A percentile compares a stretch with the other conserved stretches of the same genome.
Conservation (phyloP, 2,797 vertebrate genomes). For the Rhabdomys pumilio region DNA sequence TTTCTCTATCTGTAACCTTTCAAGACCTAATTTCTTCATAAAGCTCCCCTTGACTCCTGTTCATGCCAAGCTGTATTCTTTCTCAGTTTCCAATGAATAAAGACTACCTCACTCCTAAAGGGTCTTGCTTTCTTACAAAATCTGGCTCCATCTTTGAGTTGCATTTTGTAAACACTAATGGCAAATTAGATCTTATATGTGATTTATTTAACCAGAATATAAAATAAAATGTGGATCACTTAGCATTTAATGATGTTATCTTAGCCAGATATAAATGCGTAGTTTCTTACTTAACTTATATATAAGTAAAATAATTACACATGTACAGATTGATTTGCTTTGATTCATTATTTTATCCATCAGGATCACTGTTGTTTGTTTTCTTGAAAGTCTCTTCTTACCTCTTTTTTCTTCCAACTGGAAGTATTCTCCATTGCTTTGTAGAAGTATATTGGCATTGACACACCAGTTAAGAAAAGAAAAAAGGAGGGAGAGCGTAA, state of each 20-base stretch:
- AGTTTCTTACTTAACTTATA: conserved; percentile 29
- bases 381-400: conserved; percentile 22
- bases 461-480: neutral
- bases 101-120: neutral
- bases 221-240: neutral
- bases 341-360: neutral
- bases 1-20: neutral
- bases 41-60: neutral
- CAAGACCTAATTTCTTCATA: neutral
- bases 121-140: neutral
- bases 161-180: neutral
- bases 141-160: neutral
- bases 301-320: neutral
- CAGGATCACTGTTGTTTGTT: neutral
- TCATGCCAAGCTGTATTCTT: neutral
- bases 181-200: neutral
- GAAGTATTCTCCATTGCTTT: conserved; percentile 35
- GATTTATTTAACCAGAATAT: conserved; percentile 1
- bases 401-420: neutral
- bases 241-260: neutral
- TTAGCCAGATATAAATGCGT: neutral
- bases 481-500: neutral
- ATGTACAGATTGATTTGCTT: neutral
- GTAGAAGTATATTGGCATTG: conserved; percentile 1
- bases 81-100: neutral